Conservation (phyloP, 2,797 vertebrate species). For the Sitta carolinensis region DNA sequence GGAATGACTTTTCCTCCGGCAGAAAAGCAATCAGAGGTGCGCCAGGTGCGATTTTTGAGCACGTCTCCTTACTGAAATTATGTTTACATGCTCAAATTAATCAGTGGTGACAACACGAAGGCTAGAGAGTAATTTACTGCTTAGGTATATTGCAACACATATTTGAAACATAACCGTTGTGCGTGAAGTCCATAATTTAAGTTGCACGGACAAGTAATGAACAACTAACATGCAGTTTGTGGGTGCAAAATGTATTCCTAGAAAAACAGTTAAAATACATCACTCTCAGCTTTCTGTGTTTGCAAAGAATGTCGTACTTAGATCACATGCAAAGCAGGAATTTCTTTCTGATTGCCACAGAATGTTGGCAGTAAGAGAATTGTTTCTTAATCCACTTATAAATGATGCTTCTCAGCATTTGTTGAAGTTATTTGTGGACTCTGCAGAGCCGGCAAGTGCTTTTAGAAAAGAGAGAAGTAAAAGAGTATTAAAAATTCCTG, state of each 20-base stretch:
- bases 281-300: neutral
- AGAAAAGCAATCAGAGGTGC: neutral
- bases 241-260: neutral
- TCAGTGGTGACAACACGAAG: neutral
- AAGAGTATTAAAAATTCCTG: neutral
- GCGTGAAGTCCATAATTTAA: neutral
- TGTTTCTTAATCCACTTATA: neutral
- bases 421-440: neutral
- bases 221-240: neutral
- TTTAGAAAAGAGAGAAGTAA: neutral
- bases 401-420: neutral
- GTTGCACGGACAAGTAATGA: neutral
- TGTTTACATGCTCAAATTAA: neutral
- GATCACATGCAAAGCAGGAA: accelerated
- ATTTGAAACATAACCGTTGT: neutral
- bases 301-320: neutral
- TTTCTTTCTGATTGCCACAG: neutral
- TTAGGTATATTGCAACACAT: neutral
- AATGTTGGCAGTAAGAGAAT: neutral
- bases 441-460: neutral
- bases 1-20: neutral
- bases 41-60: neutral
- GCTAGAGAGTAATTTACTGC: neutral
- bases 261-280: neutral
- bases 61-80: neutral